phyloP scores from a whole-genome alignment of 2,797 vertebrate genomes.

The Chelon auratus region DNA sequence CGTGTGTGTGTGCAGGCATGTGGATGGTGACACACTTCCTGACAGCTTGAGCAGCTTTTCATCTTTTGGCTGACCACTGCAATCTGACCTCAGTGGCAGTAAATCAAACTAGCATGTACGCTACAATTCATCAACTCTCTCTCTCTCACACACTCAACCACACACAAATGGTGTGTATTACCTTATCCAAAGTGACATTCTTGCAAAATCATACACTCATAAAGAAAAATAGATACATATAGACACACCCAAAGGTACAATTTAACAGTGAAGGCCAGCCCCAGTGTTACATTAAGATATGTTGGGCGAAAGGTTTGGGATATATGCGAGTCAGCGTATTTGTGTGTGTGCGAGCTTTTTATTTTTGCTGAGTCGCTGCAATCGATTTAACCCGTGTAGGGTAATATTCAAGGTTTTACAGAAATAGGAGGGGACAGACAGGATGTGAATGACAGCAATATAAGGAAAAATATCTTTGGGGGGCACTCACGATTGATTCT shows the following conservation, averaged over 20 bases:
- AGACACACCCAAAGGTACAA: not conserved
- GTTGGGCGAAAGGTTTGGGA: not conserved
- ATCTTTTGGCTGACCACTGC: slow-evolving; percentile 58
- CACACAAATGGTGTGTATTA: slow-evolving; percentile 17
- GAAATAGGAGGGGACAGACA: not conserved
- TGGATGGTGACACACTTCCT: slow-evolving; percentile 4
- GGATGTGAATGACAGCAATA: not conserved
- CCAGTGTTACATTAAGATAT: slow-evolving; percentile 1
- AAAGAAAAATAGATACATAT: not conserved
- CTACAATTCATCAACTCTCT: slow-evolving; percentile 41
- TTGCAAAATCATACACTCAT: slow-evolving; percentile 6
- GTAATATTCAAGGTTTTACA: not conserved
- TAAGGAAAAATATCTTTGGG: slow-evolving; percentile 11
- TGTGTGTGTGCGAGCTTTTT: slow-evolving; percentile 1
- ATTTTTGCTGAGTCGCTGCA: slow-evolving; percentile 5
- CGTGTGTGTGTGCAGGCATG: not conserved
- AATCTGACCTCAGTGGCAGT: slow-evolving; percentile 52
- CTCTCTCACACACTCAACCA: not conserved
- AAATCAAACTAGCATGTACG: slow-evolving; percentile 55
- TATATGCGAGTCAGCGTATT: slow-evolving; percentile 24
- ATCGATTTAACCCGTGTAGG: not conserved
- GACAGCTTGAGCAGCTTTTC: slow-evolving; percentile 37
- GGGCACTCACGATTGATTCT: slow-evolving; percentile 19
- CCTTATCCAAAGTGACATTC: slow-evolving; percentile 20
- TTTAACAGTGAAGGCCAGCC: slow-evolving; percentile 17